These are phyloP conservation scores for Cepphus grylle DNA, from an alignment of 2,113 vertebrate species.

Conservation along the genomic window DNA sequence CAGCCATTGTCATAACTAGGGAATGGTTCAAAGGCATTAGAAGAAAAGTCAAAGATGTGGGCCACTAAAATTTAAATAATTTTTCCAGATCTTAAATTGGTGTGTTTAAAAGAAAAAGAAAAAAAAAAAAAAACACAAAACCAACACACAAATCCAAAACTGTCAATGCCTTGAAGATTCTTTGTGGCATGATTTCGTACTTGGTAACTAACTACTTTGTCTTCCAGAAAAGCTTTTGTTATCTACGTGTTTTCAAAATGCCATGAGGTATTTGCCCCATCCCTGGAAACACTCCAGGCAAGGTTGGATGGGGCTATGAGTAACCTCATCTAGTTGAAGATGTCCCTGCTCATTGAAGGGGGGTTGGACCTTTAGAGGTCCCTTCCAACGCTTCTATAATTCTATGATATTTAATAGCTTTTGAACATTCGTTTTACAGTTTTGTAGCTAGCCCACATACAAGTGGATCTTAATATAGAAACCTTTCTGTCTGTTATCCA, in stretches of 20 bases:
- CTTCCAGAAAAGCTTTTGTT: constrained; percentile 30
- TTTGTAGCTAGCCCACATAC: not conserved
- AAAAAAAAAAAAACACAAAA: too few species aligned
- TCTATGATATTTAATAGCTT: not conserved
- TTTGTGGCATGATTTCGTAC: not conserved
- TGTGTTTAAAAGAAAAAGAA: not conserved
- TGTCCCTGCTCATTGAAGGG: not conserved
- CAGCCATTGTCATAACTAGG: not conserved
- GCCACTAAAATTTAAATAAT: not conserved
- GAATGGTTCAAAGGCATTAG: not conserved
- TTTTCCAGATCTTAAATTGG: constrained; percentile 11
- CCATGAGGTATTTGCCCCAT: not conserved
- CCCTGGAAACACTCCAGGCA: not conserved
- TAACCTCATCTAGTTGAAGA: too few species aligned
- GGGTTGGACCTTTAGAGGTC: not conserved
- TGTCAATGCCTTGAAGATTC: constrained; percentile 32
- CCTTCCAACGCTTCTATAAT: not conserved
- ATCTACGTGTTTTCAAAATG: not conserved
- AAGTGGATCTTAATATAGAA: not conserved
- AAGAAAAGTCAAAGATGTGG: not conserved
- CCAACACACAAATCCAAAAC: not conserved
- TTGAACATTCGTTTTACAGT: not conserved
- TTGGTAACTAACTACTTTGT: constrained; percentile 7
- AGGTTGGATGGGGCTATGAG: not conserved
- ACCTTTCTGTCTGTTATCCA: not conserved